A percentile compares a stretch with the other conserved stretches of the same genome.
These are phyloP conservation scores for Zaprionus gabonicus DNA, from an alignment of 1,140 invertebrate species.

Conservation along the genomic window DNA sequence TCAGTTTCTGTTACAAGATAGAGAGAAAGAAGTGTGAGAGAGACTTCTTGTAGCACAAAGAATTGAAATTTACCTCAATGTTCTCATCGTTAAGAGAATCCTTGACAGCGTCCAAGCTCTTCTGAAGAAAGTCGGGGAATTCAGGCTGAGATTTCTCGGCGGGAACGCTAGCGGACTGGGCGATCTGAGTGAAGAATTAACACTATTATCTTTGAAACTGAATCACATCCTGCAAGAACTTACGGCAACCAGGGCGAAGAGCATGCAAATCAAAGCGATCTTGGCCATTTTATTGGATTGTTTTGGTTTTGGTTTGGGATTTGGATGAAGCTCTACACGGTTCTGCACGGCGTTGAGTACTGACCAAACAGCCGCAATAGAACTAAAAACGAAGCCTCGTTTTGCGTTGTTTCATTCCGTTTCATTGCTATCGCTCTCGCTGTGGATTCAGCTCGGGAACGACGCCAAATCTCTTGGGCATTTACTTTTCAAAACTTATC, in stretches of 20 bases:
- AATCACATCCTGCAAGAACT: slow-evolving; percentile 15
- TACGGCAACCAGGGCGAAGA: slow-evolving; percentile 60
- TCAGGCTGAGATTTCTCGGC: too few species aligned
- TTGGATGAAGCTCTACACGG: slow-evolving; percentile 32
- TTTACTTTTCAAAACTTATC: not conserved
- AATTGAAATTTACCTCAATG: too few species aligned
- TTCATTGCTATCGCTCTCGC: not conserved
- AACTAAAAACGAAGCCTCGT: slow-evolving; percentile 21
- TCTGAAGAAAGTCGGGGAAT: too few species aligned
- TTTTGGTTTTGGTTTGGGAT: slow-evolving; percentile 4
- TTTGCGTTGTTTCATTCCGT: slow-evolving; percentile 13
- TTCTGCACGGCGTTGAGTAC: slow-evolving; percentile 35
- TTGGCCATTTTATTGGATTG: slow-evolving; percentile 60
- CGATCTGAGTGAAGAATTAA: not conserved
- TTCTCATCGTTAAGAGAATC: not conserved
- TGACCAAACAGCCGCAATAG: slow-evolving; percentile 7
- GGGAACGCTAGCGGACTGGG: not conserved
- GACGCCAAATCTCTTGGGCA: not conserved
- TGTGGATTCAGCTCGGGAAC: not conserved
- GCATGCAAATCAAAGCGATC: slow-evolving; percentile 59
- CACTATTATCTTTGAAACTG: not conserved
- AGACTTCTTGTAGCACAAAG: too few species aligned
- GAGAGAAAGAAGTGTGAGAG: too few species aligned
- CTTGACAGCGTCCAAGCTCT: not conserved
- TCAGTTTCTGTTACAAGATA: too few species aligned